Evolutionary conservation across 2,797 vertebrate species (phyloP).

Genomic region (Florisuga fusca): DNA sequence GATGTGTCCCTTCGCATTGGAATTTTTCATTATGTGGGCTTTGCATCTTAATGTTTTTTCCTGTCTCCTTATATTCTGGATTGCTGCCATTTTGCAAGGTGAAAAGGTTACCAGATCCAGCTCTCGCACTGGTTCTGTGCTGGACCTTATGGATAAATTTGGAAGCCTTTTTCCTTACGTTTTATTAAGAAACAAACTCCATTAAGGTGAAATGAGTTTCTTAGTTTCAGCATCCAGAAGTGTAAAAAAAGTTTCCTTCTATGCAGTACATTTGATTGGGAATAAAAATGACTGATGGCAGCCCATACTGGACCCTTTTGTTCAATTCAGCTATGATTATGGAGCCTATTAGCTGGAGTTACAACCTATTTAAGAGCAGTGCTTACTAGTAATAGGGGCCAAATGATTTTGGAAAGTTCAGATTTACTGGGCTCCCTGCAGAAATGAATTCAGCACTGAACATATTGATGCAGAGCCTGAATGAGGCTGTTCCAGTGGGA

Average conservation of each 20-base stretch:
- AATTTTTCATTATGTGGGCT: conserved; percentile 56
- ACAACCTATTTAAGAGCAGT: conserved; percentile 83
- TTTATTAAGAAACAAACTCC: not conserved
- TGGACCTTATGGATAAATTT: conserved; percentile 39
- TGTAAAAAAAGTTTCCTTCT: conserved; percentile 61
- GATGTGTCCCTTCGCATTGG: not conserved
- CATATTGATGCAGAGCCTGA: conserved; percentile 77
- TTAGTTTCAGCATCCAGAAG: conserved; percentile 64
- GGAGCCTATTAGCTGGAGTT: conserved; percentile 83
- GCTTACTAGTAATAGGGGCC: conserved; percentile 83
- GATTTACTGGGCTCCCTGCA: conserved; percentile 79
- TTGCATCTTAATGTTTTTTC: conserved; percentile 58
- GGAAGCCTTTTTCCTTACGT: conserved; percentile 14
- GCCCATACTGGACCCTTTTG: conserved; percentile 77
- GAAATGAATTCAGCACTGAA: conserved; percentile 80
- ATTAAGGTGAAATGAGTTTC: conserved; percentile 54
- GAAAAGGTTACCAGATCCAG: conserved; percentile 46
- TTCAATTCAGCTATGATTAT: conserved; percentile 80
- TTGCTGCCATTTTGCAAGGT: conserved; percentile 54
- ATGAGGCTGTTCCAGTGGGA: conserved; percentile 67
- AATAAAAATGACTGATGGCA: conserved; percentile 81
- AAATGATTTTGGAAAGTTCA: conserved; percentile 87
- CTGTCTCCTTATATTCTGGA: conserved; percentile 31
- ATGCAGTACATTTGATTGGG: conserved; percentile 72
- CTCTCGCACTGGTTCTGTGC: not conserved